Conservation (phyloP, 2,113 vertebrate species). For the Centropus unirufus region DNA sequence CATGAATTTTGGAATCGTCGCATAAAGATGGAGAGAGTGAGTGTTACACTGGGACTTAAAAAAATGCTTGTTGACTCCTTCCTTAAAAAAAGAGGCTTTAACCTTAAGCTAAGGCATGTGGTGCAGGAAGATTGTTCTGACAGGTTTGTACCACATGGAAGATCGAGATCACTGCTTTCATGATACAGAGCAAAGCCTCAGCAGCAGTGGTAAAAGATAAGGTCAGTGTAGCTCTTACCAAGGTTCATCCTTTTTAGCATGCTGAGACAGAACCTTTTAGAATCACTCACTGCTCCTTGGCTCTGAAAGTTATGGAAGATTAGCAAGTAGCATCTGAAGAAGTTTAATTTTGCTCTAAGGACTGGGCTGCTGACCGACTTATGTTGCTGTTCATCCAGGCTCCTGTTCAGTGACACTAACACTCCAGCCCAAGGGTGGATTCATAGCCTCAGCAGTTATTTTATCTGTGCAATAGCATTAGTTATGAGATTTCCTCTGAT, state of each 20-base stretch:
- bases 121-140: not conserved
- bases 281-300: not conserved
- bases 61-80: not conserved
- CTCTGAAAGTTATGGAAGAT: not conserved
- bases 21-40: not conserved
- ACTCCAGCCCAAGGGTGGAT: not conserved
- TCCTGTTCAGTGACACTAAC: not conserved
- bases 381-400: not conserved
- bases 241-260: not conserved
- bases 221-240: not conserved
- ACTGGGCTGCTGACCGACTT: not conserved
- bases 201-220: not conserved
- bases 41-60: not conserved
- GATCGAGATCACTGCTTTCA: not conserved
- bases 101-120: not conserved
- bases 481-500: not conserved
- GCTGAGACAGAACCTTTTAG: not conserved
- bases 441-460: not conserved
- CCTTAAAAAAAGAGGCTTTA: not conserved
- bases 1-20: slow-evolving; percentile 32
- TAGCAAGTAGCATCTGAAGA: not conserved
- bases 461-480: not conserved
- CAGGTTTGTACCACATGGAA: not conserved
- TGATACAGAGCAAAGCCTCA: not conserved
- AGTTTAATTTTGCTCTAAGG: not conserved